Evolutionary conservation across 2,113 vertebrate species (phyloP).

Genomic region (Sprattus sprattus): DNA sequence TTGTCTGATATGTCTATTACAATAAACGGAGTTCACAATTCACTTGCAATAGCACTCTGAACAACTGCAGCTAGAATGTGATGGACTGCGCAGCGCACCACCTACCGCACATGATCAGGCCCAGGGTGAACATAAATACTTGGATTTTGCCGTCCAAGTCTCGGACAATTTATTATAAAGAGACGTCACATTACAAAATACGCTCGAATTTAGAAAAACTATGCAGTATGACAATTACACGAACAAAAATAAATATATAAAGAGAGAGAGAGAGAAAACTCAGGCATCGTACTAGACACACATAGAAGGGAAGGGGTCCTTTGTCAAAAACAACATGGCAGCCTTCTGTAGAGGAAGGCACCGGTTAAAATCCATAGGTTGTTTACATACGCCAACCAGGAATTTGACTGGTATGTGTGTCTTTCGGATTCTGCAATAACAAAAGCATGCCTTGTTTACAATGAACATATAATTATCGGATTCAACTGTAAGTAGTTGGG

Average conservation of each 20-base stretch:
- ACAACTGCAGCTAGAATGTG: no score
- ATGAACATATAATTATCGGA: background rate
- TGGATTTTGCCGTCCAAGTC: no score
- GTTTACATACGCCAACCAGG: slow-evolving; percentile 47
- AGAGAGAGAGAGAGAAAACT: background rate
- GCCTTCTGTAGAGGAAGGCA: slow-evolving; percentile 59
- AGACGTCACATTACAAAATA: background rate
- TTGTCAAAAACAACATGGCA: slow-evolving; percentile 67
- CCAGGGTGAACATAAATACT: no score
- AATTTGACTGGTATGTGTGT: slow-evolving; percentile 60
- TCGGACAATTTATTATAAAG: no score
- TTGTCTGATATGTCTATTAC: no score
- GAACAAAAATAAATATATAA: background rate
- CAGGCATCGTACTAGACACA: slow-evolving; percentile 58
- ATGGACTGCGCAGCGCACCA: no score
- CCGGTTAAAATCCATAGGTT: slow-evolving; percentile 57
- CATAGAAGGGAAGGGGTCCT: slow-evolving; percentile 51
- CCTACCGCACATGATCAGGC: no score
- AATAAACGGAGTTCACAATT: no score
- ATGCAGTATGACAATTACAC: background rate
- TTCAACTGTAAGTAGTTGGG: background rate
- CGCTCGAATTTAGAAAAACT: background rate
- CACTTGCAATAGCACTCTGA: no score
- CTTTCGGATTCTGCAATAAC: background rate
- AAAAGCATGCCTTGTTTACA: background rate